Percentiles rank a stretch among this genome's conserved stretches.
These are phyloP conservation scores for Zaprionus vittiger DNA, from an alignment of 1,140 invertebrate species.

Conservation along the genomic window DNA sequence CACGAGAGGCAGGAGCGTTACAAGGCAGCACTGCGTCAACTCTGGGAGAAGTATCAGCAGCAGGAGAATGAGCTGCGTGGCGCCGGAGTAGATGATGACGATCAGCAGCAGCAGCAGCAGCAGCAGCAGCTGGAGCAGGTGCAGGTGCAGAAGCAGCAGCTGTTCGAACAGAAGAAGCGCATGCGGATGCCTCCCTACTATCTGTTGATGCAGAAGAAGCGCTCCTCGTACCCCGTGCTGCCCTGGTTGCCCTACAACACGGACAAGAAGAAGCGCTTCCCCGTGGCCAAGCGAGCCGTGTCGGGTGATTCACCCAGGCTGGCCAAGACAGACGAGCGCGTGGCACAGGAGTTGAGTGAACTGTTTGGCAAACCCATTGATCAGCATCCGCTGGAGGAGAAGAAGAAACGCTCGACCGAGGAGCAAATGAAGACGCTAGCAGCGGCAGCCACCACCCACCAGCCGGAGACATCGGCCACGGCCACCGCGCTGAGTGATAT, in stretches of 20 bases:
- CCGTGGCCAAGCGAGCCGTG: constrained; percentile 87
- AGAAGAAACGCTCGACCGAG: constrained; percentile 85
- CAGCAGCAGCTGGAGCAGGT: constrained; percentile 60
- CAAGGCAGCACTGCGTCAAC: constrained; percentile 85
- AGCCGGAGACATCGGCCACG: constrained; percentile 43
- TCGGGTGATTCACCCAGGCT: constrained; percentile 49
- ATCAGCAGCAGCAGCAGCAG: constrained; percentile 4
- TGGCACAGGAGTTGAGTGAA: constrained; percentile 83
- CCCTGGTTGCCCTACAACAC: constrained; percentile 82
- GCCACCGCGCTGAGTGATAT: constrained; percentile 69
- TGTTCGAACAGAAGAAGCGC: constrained; percentile 85
- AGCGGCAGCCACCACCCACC: constrained; percentile 72
- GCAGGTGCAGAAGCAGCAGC: constrained; percentile 44
- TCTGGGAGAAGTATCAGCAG: constrained; percentile 87
- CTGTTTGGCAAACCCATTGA: constrained; percentile 84
- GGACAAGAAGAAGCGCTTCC: constrained; percentile 86
- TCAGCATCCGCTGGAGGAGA: constrained; percentile 71
- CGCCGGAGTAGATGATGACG: constrained; percentile 56
- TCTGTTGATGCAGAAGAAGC: constrained; percentile 84
- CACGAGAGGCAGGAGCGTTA: constrained; percentile 85
- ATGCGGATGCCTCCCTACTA: constrained; percentile 86
- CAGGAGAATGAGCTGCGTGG: constrained; percentile 80
- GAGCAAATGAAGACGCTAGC: constrained; percentile 29
- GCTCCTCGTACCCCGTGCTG: constrained; percentile 80
- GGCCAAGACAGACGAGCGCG: constrained; percentile 76